Conservation (phyloP, 2,888 invertebrate species). For the Platynereis dumerilii region DNA sequence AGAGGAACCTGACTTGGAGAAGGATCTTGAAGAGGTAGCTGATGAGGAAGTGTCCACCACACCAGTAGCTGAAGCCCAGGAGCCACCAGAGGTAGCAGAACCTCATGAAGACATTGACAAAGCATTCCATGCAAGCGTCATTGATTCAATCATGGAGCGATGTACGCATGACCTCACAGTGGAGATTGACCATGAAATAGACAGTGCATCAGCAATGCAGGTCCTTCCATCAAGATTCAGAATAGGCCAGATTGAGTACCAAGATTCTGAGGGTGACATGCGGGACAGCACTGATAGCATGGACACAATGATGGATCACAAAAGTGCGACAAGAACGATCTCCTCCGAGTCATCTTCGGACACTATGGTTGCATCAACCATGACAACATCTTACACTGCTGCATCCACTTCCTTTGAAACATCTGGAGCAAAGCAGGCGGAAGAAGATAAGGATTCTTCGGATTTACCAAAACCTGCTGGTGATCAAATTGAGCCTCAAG, state of each 20-base stretch:
- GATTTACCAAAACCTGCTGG: background rate
- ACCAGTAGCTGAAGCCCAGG: conserved; percentile 69
- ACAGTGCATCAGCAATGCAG: conserved; percentile 12
- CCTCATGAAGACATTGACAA: conserved; percentile 55
- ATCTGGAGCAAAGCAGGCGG: conserved; percentile 12
- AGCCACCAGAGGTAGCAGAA: conserved; percentile 69
- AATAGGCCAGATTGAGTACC: conserved; percentile 30
- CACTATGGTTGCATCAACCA: conserved; percentile 23
- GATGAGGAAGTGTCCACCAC: conserved; percentile 56
- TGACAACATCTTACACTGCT: conserved; percentile 35
- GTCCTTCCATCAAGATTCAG: conserved; percentile 25
- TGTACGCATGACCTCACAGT: conserved; percentile 25
- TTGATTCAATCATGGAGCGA: conserved; percentile 45
- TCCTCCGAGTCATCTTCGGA: conserved; percentile 22
- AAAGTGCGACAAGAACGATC: conserved; percentile 5
- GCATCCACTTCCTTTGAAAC: conserved; percentile 36
- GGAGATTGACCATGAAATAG: conserved; percentile 21
- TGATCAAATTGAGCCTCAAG: background rate
- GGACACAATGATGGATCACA: conserved; percentile 16
- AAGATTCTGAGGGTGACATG: background rate
- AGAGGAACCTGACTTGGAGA: background rate
- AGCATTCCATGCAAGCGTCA: conserved; percentile 52
- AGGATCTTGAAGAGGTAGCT: conserved; percentile 3
- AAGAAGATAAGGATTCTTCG: background rate
- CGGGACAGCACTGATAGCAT: conserved; percentile 3